phyloP scores from a whole-genome alignment of 2,888 invertebrate genomes.

The Caenorhabditis virilis region DNA sequence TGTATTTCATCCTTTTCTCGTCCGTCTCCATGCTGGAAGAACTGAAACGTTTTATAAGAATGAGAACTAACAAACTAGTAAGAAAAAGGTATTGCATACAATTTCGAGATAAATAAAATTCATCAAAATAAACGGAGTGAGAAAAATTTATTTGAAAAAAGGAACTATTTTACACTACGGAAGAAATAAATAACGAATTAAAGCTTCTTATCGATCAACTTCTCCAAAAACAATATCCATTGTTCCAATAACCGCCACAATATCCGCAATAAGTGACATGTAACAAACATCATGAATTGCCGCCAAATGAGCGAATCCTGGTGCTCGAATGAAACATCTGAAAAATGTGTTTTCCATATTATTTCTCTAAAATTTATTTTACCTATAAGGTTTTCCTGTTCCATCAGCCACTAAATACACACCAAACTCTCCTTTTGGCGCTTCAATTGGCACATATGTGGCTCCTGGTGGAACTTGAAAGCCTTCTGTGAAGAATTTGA shows the following conservation, averaged over 20 bases:
- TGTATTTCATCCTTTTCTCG: too few relatives aligned
- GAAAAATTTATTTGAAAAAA: too few relatives aligned
- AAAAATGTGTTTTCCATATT: neutral
- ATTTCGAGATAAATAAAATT: too few relatives aligned
- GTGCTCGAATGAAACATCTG: slow-evolving; percentile 74
- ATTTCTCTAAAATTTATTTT: neutral
- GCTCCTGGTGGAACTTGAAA: slow-evolving; percentile 93
- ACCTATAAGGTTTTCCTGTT: slow-evolving; percentile 87
- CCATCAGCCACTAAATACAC: slow-evolving; percentile 96
- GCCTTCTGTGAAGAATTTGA: slow-evolving; percentile 94
- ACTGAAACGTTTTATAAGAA: too few relatives aligned
- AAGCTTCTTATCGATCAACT: slow-evolving; percentile 70
- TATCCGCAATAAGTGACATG: slow-evolving; percentile 89
- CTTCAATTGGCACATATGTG: slow-evolving; percentile 95
- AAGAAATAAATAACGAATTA: neutral
- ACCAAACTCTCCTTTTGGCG: slow-evolving; percentile 93
- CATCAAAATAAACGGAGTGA: too few relatives aligned
- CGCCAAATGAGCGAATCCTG: slow-evolving; percentile 73
- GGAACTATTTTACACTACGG: neutral
- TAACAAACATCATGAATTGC: slow-evolving; percentile 85
- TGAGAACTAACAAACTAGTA: too few relatives aligned
- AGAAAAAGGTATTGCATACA: too few relatives aligned
- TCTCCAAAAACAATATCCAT: slow-evolving; percentile 73
- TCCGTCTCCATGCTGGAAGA: too few relatives aligned
- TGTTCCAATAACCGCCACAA: slow-evolving; percentile 92